Percentiles rank a stretch among this genome's conserved stretches.
Conservation (phyloP, 2,797 vertebrate genomes). For the Buceros bicornis region DNA sequence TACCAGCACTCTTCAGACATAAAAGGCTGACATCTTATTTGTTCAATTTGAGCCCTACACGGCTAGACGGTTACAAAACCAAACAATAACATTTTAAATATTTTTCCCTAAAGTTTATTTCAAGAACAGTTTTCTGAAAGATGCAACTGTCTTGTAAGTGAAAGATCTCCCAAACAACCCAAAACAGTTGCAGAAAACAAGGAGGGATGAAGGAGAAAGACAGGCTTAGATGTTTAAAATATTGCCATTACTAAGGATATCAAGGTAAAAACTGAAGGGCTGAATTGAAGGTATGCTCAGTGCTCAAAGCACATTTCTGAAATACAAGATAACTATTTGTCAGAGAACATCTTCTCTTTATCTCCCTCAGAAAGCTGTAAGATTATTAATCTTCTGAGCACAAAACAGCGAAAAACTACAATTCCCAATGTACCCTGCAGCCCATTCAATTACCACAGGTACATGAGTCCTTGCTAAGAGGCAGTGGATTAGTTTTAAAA, state of each 20-base stretch:
- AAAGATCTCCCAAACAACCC: background rate
- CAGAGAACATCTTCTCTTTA: constrained; percentile 53
- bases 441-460: constrained; percentile 69
- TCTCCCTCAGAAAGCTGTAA: constrained; percentile 54
- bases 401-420: constrained; percentile 74
- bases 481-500: constrained; percentile 58
- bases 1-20: constrained; percentile 1
- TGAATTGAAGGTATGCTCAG: background rate
- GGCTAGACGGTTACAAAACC: background rate
- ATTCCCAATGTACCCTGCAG: constrained; percentile 71
- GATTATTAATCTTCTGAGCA: constrained; percentile 75
- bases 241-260: constrained; percentile 41
- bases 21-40: background rate
- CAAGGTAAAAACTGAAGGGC: constrained; percentile 52
- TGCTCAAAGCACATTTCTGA: constrained; percentile 60
- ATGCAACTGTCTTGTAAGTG: background rate
- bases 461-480: constrained; percentile 35
- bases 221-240: constrained; percentile 26
- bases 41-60: background rate
- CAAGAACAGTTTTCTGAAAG: background rate
- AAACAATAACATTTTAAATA: background rate
- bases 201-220: constrained; percentile 9
- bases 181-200: background rate
- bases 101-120: background rate
- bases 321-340: constrained; percentile 68